These are phyloP conservation scores for Holotrichia oblita DNA, from an alignment of 1,140 invertebrate species.

Conservation along the genomic window DNA sequence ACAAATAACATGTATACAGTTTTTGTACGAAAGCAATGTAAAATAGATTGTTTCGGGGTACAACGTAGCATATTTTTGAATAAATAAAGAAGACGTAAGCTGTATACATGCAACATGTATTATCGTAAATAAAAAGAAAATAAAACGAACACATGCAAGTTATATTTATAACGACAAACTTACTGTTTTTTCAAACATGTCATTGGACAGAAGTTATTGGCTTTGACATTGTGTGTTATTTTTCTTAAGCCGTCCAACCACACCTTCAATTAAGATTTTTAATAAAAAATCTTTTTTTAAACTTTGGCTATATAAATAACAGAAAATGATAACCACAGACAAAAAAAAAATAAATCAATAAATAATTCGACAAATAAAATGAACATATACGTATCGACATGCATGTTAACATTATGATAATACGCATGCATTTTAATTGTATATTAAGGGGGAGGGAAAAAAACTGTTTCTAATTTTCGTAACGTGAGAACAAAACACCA, in stretches of 20 bases:
- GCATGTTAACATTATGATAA: slow-evolving; percentile 16
- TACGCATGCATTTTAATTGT: slow-evolving; percentile 9
- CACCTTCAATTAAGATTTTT: slow-evolving; percentile 69
- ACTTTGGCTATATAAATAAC: slow-evolving; percentile 22
- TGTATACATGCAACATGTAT: too few relatives aligned
- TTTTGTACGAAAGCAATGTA: too few relatives aligned
- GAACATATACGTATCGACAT: background rate
- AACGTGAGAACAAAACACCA: background rate
- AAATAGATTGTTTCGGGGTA: too few relatives aligned
- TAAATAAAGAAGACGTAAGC: too few relatives aligned
- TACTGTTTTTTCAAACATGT: slow-evolving; percentile 99
- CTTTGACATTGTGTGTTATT: slow-evolving; percentile 98
- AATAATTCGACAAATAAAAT: slow-evolving; percentile 1
- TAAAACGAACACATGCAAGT: slow-evolving; percentile 39
- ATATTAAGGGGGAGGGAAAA: too few relatives aligned
- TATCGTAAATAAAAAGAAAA: background rate
- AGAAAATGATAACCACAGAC: slow-evolving; percentile 32
- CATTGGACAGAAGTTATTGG: slow-evolving; percentile 98
- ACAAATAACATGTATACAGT: slow-evolving; percentile 30
- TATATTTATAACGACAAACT: slow-evolving; percentile 65
- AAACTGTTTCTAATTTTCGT: background rate
- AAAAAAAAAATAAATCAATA: slow-evolving; percentile 33
- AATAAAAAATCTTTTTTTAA: slow-evolving; percentile 29
- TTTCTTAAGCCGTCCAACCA: slow-evolving; percentile 95
- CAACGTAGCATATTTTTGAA: too few relatives aligned